These are phyloP conservation scores for Dendrolimus kikuchii DNA, from an alignment of 1,140 invertebrate species.

Conservation along the genomic window DNA sequence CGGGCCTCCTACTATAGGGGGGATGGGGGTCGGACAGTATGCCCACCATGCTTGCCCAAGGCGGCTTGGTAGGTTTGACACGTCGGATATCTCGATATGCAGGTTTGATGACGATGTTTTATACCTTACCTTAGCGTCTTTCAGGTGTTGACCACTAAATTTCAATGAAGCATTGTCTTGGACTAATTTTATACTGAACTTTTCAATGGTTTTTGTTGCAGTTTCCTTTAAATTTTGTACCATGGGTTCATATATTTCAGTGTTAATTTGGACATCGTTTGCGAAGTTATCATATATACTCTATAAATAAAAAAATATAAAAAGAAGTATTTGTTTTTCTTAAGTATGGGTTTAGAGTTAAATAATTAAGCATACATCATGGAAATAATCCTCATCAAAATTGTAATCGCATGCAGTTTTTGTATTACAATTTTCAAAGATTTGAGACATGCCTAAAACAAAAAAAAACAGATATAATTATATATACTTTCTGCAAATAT, in stretches of 20 bases:
- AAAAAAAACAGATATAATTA: slow-evolving; percentile 1
- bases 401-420: slow-evolving; percentile 26
- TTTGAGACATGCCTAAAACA: slow-evolving; percentile 51
- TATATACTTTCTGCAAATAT: background rate
- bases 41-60: too few relatives aligned
- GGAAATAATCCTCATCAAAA: slow-evolving; percentile 36
- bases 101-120: background rate
- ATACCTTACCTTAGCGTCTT: slow-evolving; percentile 35
- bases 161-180: slow-evolving; percentile 33
- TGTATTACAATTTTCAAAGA: slow-evolving; percentile 26
- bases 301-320: slow-evolving; percentile 23
- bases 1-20: too few relatives aligned
- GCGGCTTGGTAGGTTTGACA: too few relatives aligned
- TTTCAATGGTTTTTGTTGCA: slow-evolving; percentile 25
- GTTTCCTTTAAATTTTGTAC: slow-evolving; percentile 31
- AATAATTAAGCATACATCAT: slow-evolving; percentile 30
- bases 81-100: too few relatives aligned
- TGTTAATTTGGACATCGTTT: slow-evolving; percentile 29
- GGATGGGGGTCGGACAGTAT: too few relatives aligned
- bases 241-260: slow-evolving; percentile 38
- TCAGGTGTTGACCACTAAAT: slow-evolving; percentile 37
- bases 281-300: slow-evolving; percentile 43
- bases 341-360: background rate
- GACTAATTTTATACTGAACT: slow-evolving; percentile 26
- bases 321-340: background rate